phyloP scores from a whole-genome alignment of 2,797 vertebrate genomes.

The Vireo griseus region DNA sequence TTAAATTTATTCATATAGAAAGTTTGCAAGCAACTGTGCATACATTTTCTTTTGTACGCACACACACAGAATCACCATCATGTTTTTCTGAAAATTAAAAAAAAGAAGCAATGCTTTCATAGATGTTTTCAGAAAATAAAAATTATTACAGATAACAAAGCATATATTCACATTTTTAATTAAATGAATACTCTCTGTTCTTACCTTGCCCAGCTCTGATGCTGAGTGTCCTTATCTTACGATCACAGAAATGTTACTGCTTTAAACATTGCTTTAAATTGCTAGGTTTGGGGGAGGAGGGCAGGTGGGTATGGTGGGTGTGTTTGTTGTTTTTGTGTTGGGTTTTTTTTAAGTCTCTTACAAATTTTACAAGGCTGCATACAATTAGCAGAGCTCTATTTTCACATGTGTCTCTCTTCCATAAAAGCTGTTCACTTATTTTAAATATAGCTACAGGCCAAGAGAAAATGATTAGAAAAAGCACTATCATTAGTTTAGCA shows the following conservation, averaged over 20 bases:
- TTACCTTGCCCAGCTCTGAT: neutral
- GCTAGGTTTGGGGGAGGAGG: neutral
- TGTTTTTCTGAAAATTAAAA: neutral
- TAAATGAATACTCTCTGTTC: neutral
- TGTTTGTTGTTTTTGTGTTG: neutral
- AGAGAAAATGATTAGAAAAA: conserved; percentile 15
- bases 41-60: accelerated
- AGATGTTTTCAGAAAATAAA: conserved; percentile 6
- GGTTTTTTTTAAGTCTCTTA: neutral
- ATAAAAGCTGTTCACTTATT: conserved; percentile 32
- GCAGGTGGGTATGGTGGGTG: neutral
- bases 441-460: conserved; percentile 46
- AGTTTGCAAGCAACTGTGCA: neutral
- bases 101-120: neutral
- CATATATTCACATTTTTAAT: neutral
- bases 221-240: neutral
- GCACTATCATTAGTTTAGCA: conserved; percentile 7
- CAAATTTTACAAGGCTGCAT: conserved; percentile 23
- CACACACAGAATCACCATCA: neutral
- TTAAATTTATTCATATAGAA: neutral
- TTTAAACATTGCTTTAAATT: neutral
- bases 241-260: neutral
- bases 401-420: neutral
- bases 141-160: neutral
- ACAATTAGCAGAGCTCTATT: conserved; percentile 2